phyloP scores from a whole-genome alignment of 2,888 invertebrate genomes.

The Rhagophthalmus giganteus region DNA sequence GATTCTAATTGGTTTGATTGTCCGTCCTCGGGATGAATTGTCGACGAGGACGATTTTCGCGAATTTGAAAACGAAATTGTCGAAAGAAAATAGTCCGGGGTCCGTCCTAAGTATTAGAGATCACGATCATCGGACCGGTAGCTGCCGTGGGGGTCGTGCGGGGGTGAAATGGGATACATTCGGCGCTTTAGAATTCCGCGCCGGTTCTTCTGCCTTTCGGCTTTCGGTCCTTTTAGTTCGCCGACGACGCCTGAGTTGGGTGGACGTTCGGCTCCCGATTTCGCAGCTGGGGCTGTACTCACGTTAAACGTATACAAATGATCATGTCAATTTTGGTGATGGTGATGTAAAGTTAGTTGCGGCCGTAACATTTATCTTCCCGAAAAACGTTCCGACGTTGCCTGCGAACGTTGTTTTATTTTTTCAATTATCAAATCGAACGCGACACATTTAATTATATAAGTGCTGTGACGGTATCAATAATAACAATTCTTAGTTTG shows the following conservation, averaged over 20 bases:
- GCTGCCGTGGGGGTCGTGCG: slow-evolving; percentile 18
- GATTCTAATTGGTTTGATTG: too few relatives aligned
- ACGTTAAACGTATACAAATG: background rate
- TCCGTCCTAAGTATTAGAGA: slow-evolving; percentile 11
- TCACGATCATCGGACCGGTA: slow-evolving; percentile 25
- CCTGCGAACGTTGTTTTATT: too few relatives aligned
- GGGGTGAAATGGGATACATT: slow-evolving; percentile 22
- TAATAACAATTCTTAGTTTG: background rate
- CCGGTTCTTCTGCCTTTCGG: slow-evolving; percentile 30
- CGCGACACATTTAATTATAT: too few relatives aligned
- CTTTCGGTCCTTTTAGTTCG: slow-evolving; percentile 29
- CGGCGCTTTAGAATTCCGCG: slow-evolving; percentile 31
- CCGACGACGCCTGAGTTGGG: slow-evolving; percentile 26
- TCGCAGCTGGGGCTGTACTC: background rate
- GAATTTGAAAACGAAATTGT: background rate
- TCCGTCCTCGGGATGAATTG: too few relatives aligned
- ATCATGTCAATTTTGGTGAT: slow-evolving; percentile 3
- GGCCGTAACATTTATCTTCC: too few relatives aligned
- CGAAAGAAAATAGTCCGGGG: background rate
- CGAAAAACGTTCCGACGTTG: too few relatives aligned
- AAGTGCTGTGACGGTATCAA: too few relatives aligned
- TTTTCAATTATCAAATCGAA: too few relatives aligned
- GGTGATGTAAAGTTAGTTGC: background rate
- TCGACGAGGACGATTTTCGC: too few relatives aligned
- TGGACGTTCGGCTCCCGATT: slow-evolving; percentile 14